Conservation (phyloP, 2,797 vertebrate species). For the Borostomias antarcticus region DNA sequence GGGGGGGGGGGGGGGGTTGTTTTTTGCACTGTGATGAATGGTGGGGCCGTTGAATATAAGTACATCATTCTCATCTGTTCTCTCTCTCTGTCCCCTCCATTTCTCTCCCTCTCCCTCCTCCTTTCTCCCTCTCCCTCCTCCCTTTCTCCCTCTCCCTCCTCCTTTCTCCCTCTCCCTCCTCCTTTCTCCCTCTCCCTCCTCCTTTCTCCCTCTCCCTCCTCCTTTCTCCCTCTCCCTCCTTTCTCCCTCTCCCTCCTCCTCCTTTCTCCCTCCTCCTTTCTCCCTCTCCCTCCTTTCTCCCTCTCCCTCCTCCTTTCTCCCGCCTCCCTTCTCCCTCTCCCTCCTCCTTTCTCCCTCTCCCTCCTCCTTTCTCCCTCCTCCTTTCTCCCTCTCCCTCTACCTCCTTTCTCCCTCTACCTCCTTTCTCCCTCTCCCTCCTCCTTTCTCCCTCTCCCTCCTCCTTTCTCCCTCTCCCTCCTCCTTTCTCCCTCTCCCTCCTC, state of each 20-base stretch:
- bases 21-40: conserved; percentile 48
- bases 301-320: background rate
- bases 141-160: conserved; percentile 3
- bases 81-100: too few species aligned
- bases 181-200: background rate
- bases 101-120: background rate
- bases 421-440: background rate
- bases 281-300: background rate
- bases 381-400: background rate
- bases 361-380: background rate
- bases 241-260: background rate
- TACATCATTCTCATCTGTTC: background rate
- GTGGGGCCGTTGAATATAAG: background rate
- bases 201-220: background rate
- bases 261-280: background rate
- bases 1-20: background rate
- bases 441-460: background rate
- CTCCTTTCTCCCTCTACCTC: background rate
- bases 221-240: background rate
- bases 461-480: background rate
- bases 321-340: too few species aligned
- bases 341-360: background rate
- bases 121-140: background rate
- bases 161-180: background rate
- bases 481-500: background rate